These are phyloP conservation scores for Eupeodes luniger DNA, from an alignment of 2,888 invertebrate genomes.

Conservation along the genomic window DNA sequence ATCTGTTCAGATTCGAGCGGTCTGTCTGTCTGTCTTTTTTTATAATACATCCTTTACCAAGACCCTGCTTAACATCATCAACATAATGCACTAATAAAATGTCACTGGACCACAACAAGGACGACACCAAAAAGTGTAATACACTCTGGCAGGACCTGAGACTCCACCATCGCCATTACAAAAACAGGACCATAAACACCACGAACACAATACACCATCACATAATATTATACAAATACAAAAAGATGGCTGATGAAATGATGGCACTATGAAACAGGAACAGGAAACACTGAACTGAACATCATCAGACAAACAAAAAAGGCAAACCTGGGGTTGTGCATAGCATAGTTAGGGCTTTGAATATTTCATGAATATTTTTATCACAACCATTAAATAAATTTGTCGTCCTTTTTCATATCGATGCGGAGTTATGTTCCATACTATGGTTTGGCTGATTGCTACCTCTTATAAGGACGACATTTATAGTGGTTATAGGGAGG, in stretches of 20 bases:
- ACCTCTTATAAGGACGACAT: background rate
- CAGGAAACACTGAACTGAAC: too few relatives aligned
- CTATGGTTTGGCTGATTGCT: slow-evolving; percentile 15
- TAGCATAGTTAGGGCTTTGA: slow-evolving; percentile 48
- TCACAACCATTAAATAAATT: slow-evolving; percentile 75
- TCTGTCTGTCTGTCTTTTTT: slow-evolving; percentile 9
- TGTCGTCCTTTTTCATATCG: slow-evolving; percentile 66
- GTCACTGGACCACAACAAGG: slow-evolving; percentile 32
- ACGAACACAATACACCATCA: background rate
- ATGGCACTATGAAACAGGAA: background rate
- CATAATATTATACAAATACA: background rate
- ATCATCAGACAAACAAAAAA: background rate
- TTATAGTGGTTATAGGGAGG: background rate
- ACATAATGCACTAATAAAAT: slow-evolving; percentile 59
- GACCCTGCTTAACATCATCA: slow-evolving; percentile 1
- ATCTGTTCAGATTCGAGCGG: slow-evolving; percentile 60
- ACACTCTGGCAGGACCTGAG: too few relatives aligned
- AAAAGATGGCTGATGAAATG: background rate
- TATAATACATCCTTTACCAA: slow-evolving; percentile 20
- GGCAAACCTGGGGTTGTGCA: slow-evolving; percentile 9
- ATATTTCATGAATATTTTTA: slow-evolving; percentile 76
- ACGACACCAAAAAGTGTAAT: background rate
- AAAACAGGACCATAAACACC: slow-evolving; percentile 60
- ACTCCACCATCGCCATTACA: slow-evolving; percentile 32
- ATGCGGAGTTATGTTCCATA: slow-evolving; percentile 62